Evolutionary conservation across 2,113 vertebrate species (phyloP), one percentile per base, ranked within the genome.

Genomic region (Melanerpes formicivorus): DNA sequence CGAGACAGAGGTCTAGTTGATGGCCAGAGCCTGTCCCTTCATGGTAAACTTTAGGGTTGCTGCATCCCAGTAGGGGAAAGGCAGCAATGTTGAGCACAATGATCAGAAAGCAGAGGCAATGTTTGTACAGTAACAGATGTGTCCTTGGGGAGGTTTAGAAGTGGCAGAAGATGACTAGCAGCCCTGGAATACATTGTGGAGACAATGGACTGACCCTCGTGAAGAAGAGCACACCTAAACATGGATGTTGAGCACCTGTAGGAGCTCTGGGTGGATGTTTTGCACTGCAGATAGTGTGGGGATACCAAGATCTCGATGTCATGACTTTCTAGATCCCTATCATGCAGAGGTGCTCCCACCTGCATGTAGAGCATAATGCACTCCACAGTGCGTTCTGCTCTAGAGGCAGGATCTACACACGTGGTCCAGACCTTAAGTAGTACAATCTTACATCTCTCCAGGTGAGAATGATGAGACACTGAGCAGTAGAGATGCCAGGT

Each of bases 21-120:
- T 15, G 72, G 37, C 37, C 23, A 52, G 29, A 83, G 14, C 8
- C 40, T 16, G 19, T 72, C 27, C 19, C 9, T 14, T 26, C 19
- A 19, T 29, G 32, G 13, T 5, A 22, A 56, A 52, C 15, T 29
- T 72, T 0, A 1, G 34, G 7, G 29, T 52, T 40, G n/a, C 62
- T 66, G 42, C 58, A 9, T 69, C 56, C 23, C 32, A 58, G 7
- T 10, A 1, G 7, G 4, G 15, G 8, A 12, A n/a, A 56, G n/a
- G 10, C 30, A 25, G 17, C 9, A 18, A 6, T 0, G 3, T 14
- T 50, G 22, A 76, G 10, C 1, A 0, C n/a, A 50, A 4, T 40
- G 44, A 21, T 16, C 46, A 52, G 29, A 59, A 67, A 67, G 42
- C 48, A 60, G 55, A 44, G 9, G 23, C 2, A 3, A 70, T 44